phyloP scores from a whole-genome alignment of 2,113 vertebrate species.

The Eubucco bourcierii region DNA sequence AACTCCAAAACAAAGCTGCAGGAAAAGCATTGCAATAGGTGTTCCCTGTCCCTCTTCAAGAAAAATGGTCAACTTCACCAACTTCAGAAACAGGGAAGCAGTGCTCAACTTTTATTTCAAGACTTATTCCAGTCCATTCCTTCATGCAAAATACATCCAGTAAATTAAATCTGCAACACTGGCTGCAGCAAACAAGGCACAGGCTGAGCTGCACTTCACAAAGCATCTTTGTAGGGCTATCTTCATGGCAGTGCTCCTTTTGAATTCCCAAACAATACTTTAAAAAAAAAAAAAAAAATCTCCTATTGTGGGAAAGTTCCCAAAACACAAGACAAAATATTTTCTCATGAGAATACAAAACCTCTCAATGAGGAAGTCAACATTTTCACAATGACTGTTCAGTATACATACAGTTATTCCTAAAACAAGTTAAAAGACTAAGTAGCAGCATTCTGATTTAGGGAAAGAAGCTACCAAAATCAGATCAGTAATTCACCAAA shows the following conservation, averaged over 20 bases:
- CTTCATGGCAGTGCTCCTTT: constrained; percentile 60
- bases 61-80: background rate
- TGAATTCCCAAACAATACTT: constrained; percentile 67
- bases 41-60: background rate
- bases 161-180: constrained; percentile 60
- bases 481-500: background rate
- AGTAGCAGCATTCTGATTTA: background rate
- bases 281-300: constrained; percentile 65
- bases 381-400: constrained; percentile 8
- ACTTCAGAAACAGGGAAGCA: background rate
- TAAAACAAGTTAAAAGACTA: background rate
- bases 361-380: constrained; percentile 17
- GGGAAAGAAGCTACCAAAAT: background rate
- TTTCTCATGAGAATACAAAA: constrained; percentile 56
- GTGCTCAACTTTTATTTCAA: background rate
- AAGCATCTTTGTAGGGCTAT: constrained; percentile 69
- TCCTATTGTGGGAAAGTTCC: constrained; percentile 69
- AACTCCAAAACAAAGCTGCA: constrained; percentile 13
- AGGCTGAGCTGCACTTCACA: constrained; percentile 58
- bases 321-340: constrained; percentile 60
- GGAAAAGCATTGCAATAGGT: background rate
- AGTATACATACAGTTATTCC: background rate
- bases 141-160: constrained; percentile 22
- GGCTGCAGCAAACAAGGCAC: constrained; percentile 15
- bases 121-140: background rate